Base-by-base conservation (phyloP, 30 jellyfish, hydroid and myxozoan genomes). In the Aurelia sp. region DNA sequence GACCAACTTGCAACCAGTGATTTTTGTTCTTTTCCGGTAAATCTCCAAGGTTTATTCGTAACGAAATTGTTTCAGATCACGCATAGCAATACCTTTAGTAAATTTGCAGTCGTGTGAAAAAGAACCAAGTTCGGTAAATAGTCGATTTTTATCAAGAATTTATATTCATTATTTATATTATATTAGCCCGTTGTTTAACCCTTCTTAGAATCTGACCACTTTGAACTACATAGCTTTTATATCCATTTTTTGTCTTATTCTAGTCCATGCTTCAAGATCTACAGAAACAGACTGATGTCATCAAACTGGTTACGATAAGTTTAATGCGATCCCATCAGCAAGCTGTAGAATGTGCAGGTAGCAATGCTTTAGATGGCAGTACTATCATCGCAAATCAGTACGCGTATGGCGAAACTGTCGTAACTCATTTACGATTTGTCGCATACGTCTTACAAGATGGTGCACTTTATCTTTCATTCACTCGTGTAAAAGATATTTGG, bases 401-500 rank as follows among this genome's bases (percentile, higher is more conserved):
- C 87, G 75, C 90, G 44, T 90, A 95, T 62, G 97, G 95, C 13
- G 99, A 95, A 75, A 95, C 97, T 10, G 97, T 95, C 11, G 81
- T 82, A 51, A 85, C 98, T 8, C 99, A 95, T 69, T 69, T 95
- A 50, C 86, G 89, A 67, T 86, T 95, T 62, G 66, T 95, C 27
- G 92, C 81, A 50, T 89, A 90, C 74, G 82, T 95, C 27, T 89
- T 95, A 4, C 88, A 95, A 74, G 97, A 95, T 66, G 99, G 99
- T 22, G 97, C 92, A 15, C 75, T 95, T 44, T 95, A 95, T 63
- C 91, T 95, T 18, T 72, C 97, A 63, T 95, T 82, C 75, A 80
- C 74, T 27, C 84, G 97, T 15, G 96, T 88, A 12, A 95, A 90
- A 71, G 99, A 95, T 13, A 95, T 95, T 24, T 95, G 99, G 99